Percentiles rank a stretch among this genome's conserved stretches.
phyloP scores from a whole-genome alignment of 2,113 vertebrate species.

The Tychaedon coryphoeus region DNA sequence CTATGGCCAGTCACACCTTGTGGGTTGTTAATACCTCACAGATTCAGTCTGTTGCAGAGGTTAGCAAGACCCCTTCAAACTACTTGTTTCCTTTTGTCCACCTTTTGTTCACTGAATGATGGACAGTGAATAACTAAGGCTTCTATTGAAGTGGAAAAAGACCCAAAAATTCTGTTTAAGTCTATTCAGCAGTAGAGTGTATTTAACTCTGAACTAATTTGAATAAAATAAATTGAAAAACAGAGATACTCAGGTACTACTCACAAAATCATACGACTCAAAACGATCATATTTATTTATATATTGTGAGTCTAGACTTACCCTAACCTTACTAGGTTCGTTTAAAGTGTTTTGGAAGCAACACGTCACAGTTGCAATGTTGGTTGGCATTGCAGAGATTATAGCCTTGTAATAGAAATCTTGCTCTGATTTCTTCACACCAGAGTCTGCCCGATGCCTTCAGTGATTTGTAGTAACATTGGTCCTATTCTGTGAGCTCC shows the following conservation, averaged over 20 bases:
- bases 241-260: not conserved
- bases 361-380: not conserved
- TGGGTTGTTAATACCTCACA: not conserved
- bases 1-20: not conserved
- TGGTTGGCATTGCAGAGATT: not conserved
- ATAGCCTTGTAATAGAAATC: not conserved
- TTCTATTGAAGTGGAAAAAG: not conserved
- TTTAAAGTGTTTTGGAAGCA: not conserved
- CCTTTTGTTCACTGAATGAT: not conserved
- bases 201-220: not conserved
- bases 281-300: not conserved
- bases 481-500: not conserved
- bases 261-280: not conserved
- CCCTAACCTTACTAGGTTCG: not conserved
- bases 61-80: not conserved
- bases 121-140: not conserved
- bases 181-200: not conserved
- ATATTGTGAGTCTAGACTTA: not conserved
- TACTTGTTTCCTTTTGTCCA: not conserved
- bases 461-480: not conserved
- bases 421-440: not conserved
- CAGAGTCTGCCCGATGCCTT: fast-evolving
- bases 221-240: not conserved
- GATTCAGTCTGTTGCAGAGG: not conserved
- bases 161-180: not conserved